phyloP scores from a whole-genome alignment of 2,797 vertebrate genomes.

The Propithecus deckenii region DNA sequence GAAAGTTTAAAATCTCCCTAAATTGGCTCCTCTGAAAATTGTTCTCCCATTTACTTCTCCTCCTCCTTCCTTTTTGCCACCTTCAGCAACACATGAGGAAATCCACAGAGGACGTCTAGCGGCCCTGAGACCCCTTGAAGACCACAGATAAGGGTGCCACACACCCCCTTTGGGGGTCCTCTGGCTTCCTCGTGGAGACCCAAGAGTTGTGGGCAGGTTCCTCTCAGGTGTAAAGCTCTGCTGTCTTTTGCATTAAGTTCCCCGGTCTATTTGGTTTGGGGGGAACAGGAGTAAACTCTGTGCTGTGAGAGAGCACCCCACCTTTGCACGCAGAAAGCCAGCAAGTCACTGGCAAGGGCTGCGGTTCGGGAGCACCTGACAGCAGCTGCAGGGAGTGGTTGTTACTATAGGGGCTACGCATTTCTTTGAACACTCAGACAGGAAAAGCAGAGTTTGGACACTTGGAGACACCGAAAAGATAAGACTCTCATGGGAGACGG shows the following conservation, averaged over 20 bases:
- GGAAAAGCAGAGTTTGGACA: not conserved
- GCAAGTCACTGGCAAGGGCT: not conserved
- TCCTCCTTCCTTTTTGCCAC: not conserved
- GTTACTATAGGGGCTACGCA: not conserved
- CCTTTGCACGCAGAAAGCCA: not conserved
- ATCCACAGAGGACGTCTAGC: not conserved
- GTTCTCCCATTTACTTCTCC: not conserved
- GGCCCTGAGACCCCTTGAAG: not conserved
- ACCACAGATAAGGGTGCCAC: not conserved
- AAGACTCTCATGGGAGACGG: not conserved
- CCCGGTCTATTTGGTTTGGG: not conserved
- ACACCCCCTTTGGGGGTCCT: not conserved
- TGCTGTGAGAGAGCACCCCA: not conserved
- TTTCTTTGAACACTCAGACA: not conserved
- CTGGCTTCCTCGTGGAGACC: not conserved
- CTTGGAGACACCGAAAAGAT: not conserved
- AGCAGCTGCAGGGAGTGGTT: not conserved
- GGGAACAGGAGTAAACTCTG: not conserved
- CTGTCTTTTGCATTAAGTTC: not conserved
- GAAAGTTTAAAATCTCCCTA: not conserved
- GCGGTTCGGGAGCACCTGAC: not conserved
- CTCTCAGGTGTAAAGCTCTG: not conserved
- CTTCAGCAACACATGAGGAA: not conserved
- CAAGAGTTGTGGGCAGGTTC: not conserved
- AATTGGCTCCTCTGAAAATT: not conserved